Conservation (phyloP, 2,113 vertebrate genomes). For the Acrocephalus arundinaceus region DNA sequence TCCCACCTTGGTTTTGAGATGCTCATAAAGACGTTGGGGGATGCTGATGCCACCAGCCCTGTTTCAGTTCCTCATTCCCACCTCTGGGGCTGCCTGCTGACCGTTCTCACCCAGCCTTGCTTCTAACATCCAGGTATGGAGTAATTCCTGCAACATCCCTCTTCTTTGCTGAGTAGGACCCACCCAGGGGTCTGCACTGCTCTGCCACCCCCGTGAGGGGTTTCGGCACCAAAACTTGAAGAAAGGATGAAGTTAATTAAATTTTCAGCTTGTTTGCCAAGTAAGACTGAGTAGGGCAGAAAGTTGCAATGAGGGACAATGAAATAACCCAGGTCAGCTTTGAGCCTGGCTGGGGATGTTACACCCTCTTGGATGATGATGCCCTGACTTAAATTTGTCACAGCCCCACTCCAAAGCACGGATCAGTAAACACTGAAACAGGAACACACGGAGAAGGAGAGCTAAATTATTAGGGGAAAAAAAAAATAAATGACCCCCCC, state of each 20-base stretch:
- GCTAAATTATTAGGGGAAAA: not conserved
- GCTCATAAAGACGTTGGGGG: fast-evolving
- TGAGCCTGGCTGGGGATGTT: not conserved
- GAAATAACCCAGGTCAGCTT: not conserved
- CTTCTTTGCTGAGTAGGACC: not conserved
- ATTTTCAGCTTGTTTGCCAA: not conserved
- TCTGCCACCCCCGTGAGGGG: fast-evolving
- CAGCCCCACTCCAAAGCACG: fast-evolving
- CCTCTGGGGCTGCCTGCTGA: not conserved
- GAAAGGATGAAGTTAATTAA: not conserved
- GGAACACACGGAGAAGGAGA: not conserved
- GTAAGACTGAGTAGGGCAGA: not conserved
- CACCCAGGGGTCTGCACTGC: not conserved
- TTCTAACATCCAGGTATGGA: not conserved
- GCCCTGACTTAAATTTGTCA: not conserved
- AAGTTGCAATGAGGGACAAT: not conserved
- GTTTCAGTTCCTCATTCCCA: not conserved
- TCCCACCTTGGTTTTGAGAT: not conserved
- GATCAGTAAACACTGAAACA: not conserved
- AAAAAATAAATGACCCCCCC: not conserved
- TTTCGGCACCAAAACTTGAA: not conserved
- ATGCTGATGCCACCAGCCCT: not conserved
- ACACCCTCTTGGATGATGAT: not conserved
- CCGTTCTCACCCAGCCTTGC: not conserved
- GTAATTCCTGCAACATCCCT: not conserved